These are phyloP conservation scores for Kryphioiulus occultus DNA, from an alignment of 2,888 invertebrate genomes.

Conservation along the genomic window DNA sequence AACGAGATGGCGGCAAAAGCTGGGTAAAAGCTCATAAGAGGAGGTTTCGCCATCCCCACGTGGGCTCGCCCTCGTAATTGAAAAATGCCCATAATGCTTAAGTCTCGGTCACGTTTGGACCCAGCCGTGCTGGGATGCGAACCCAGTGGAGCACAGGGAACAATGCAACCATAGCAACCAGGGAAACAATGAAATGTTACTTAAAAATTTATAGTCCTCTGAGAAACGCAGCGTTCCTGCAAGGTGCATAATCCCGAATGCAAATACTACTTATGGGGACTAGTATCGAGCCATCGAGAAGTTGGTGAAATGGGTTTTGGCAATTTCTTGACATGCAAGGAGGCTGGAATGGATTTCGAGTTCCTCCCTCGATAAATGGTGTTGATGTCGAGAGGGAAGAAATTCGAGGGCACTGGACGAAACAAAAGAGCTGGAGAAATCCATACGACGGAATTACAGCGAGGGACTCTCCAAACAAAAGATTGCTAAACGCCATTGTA, in stretches of 20 bases:
- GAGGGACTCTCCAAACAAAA: neutral
- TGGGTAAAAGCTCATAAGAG: slow-evolving; percentile 14
- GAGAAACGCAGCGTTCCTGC: neutral
- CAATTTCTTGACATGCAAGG: neutral
- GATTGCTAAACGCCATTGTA: neutral
- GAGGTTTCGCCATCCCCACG: neutral
- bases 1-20: neutral
- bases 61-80: neutral
- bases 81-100: slow-evolving; percentile 21
- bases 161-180: slow-evolving; percentile 20
- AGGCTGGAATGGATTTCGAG: neutral
- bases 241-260: slow-evolving; percentile 32
- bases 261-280: slow-evolving; percentile 4
- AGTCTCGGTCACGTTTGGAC: slow-evolving; percentile 10
- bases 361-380: slow-evolving; percentile 19
- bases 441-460: neutral
- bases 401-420: slow-evolving; percentile 12
- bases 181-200: slow-evolving; percentile 27
- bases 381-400: neutral
- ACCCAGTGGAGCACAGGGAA: slow-evolving; percentile 10
- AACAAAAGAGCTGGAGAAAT: neutral
- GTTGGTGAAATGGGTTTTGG: neutral
- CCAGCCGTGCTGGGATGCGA: neutral
- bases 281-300: slow-evolving; percentile 18
- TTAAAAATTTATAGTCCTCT: slow-evolving; percentile 40